Evolutionary conservation across 2,888 invertebrate species (phyloP).

Genomic region (Chesias legatella): DNA sequence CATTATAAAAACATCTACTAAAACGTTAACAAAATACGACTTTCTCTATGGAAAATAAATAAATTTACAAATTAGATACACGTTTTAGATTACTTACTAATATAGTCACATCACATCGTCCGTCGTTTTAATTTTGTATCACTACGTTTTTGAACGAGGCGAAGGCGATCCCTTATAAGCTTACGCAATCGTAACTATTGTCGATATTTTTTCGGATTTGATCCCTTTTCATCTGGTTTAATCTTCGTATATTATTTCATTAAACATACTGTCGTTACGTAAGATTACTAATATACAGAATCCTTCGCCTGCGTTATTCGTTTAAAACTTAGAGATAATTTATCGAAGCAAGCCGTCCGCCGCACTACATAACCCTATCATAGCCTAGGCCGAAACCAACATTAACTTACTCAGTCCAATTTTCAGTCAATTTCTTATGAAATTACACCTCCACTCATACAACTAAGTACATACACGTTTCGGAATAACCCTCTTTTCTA

Average conservation of each 20-base stretch:
- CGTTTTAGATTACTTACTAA: conserved; percentile 69
- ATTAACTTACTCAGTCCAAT: conserved; percentile 78
- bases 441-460: conserved; percentile 65
- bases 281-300: conserved; percentile 27
- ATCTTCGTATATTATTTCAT: conserved; percentile 15
- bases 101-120: conserved; percentile 76
- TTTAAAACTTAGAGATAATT: conserved; percentile 47
- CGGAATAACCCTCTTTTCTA: conserved; percentile 46
- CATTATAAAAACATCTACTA: conserved; percentile 71
- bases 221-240: conserved; percentile 33
- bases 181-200: conserved; percentile 9
- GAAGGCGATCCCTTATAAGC: conserved; percentile 45
- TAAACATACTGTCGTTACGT: conserved; percentile 12
- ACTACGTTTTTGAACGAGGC: conserved; percentile 57
- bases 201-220: conserved; percentile 20
- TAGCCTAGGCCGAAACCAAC: conserved; percentile 74
- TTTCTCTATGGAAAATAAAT: conserved; percentile 80
- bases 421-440: conserved; percentile 78
- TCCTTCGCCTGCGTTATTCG: conserved; percentile 48
- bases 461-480: conserved; percentile 71
- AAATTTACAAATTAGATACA: conserved; percentile 80
- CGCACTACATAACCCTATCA: conserved; percentile 68
- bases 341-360: conserved; percentile 70
- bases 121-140: conserved; percentile 63
- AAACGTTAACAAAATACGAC: conserved; percentile 80